Conservation (phyloP, 2,113 vertebrate species). For the Coptodon rendalli region DNA sequence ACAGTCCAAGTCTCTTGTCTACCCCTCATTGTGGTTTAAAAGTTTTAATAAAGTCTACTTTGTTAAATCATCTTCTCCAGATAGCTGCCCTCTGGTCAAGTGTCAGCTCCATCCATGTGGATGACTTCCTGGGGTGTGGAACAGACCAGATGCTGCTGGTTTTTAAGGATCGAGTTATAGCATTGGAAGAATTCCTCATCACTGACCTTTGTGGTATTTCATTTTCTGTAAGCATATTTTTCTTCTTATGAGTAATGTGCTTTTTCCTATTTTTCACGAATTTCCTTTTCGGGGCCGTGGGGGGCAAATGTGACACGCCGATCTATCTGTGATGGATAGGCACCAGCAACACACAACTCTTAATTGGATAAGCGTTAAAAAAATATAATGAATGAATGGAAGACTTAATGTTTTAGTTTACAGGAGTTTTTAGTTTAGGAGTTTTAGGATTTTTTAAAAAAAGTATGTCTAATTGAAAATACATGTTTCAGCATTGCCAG, state of each 20-base stretch:
- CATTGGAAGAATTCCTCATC: conserved; percentile 73
- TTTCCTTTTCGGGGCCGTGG: background rate
- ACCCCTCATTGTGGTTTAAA: background rate
- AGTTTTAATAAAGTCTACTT: background rate
- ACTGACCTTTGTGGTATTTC: conserved; percentile 79
- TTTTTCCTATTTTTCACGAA: background rate
- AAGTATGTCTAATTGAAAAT: background rate
- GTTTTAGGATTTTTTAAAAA: background rate
- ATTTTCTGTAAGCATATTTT: conserved; percentile 72
- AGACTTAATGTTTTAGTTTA: background rate
- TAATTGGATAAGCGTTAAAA: background rate
- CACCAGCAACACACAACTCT: background rate
- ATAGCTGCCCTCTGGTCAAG: conserved; percentile 78
- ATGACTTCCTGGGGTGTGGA: conserved; percentile 85
- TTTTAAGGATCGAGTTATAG: conserved; percentile 63
- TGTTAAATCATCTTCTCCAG: conserved; percentile 60
- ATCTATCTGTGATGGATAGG: background rate
- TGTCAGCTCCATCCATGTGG: conserved; percentile 74
- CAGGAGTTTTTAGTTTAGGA: background rate
- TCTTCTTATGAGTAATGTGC: background rate
- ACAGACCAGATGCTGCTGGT: conserved; percentile 85
- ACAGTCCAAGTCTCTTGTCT: background rate
- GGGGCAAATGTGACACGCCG: background rate
- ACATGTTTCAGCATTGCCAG: conserved; percentile 27
- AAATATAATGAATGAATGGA: background rate